These are phyloP conservation scores for Stenolophus ochropezus DNA, from an alignment of 2,888 invertebrate species.

Conservation along the genomic window DNA sequence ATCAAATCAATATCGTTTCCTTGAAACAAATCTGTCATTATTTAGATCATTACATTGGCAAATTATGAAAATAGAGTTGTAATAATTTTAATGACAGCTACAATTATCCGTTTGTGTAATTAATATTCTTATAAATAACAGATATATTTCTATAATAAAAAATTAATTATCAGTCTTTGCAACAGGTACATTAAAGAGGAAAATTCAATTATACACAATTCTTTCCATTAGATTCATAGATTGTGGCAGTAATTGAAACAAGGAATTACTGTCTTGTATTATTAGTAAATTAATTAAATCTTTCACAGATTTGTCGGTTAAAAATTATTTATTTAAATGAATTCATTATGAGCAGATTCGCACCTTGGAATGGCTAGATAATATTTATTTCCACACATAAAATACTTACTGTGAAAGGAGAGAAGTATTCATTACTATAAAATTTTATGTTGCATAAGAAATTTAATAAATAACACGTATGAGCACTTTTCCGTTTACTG, in stretches of 20 bases:
- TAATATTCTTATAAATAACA: conserved; percentile 50
- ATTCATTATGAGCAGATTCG: conserved; percentile 16
- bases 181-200: conserved; percentile 46
- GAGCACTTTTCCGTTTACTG: background rate
- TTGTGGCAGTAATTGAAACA: conserved; percentile 20
- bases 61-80: conserved; percentile 31
- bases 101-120: conserved; percentile 51
- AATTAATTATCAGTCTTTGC: conserved; percentile 47
- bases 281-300: conserved; percentile 40
- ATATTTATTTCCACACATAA: conserved; percentile 24
- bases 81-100: conserved; percentile 56
- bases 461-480: background rate
- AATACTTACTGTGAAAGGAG: conserved; percentile 5
- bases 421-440: conserved; percentile 23
- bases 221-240: conserved; percentile 18
- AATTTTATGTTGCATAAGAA: background rate
- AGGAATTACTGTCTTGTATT: too few species aligned
- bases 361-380: conserved; percentile 23
- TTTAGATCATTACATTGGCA: conserved; percentile 24
- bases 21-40: conserved; percentile 19
- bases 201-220: conserved; percentile 52
- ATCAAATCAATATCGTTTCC: conserved; percentile 1
- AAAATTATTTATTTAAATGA: conserved; percentile 43
- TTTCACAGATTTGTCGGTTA: conserved; percentile 30
- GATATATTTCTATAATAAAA: conserved; percentile 50